Evolutionary conservation across 1,140 invertebrate genomes (phyloP), one percentile per base, ranked within the genome.

Genomic region (Dendrolimus kikuchii): DNA sequence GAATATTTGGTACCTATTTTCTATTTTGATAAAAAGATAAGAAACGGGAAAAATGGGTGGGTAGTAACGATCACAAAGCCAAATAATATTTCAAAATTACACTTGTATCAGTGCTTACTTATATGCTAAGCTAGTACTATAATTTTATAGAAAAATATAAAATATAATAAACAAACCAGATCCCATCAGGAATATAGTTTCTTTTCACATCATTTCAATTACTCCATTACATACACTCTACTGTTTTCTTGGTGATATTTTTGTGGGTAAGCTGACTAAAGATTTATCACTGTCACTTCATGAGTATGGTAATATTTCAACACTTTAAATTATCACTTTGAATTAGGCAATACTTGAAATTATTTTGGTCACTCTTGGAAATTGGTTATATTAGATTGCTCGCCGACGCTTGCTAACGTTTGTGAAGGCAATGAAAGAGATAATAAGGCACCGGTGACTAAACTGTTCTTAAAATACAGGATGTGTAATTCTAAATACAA

Each of bases 181-280:
- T 51, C 53, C 57, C 58, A 60, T 64, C 42, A 53, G 51, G 49
- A 52, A 38, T 45, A 40, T 38, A 43, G 46, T 46, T 10, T 48
- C 23, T 43, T 51, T 41, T 51, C 55, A 55, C 60, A 62, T 62
- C 10, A 43, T 59, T 46, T n/a, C 23, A 40, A 51, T 39, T 4
- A 44, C 37, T 6, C 44, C 10, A 4, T 51, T 8, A 7, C 23
- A 51, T 23, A 23, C 23, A 23, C 3, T 23, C 23, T 23, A 23
- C 23, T 23, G 23, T 23, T 23, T 23, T 23, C 23, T 23, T 23
- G 23, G 23, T 23, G 23, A 23, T 23, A 23, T 42, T 7, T 2
- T 42, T 42, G n/a, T 23, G 23, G 3, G 23, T 23, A 23, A 23
- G 23, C 23, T 23, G 23, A 23, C 23, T 23, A 23, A 23, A 23